phyloP scores from a whole-genome alignment of 2,888 invertebrate genomes.

The Apotomis turbidana region DNA sequence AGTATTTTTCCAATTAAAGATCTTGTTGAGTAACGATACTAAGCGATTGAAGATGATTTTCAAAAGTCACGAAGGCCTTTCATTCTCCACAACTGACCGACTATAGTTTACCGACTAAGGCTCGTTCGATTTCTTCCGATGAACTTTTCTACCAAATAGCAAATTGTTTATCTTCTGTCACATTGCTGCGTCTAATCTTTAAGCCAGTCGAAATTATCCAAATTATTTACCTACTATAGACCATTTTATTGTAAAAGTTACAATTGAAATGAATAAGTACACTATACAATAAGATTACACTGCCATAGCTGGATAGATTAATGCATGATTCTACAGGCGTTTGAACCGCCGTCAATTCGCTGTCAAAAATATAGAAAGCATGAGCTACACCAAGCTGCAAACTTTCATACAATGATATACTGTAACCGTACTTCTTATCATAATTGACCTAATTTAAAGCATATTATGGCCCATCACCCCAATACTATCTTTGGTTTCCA shows the following conservation, averaged over 20 bases:
- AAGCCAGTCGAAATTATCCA: background rate
- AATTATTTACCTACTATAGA: background rate
- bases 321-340: background rate
- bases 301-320: slow-evolving; percentile 1
- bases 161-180: slow-evolving; percentile 26
- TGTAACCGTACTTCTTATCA: no score
- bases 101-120: slow-evolving; percentile 30
- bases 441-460: no score
- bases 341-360: no score
- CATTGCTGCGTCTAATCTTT: slow-evolving; percentile 17
- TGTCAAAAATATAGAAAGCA: no score
- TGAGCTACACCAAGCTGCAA: no score
- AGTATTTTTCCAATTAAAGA: no score
- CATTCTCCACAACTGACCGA: slow-evolving; percentile 28
- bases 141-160: slow-evolving; percentile 39
- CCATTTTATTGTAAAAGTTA: no score
- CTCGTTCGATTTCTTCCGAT: slow-evolving; percentile 42
- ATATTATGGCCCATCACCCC: no score
- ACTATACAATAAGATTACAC: slow-evolving; percentile 1
- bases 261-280: background rate
- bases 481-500: no score
- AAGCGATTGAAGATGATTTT: no score
- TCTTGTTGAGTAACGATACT: no score
- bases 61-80: background rate
- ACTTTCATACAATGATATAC: no score